Percentiles rank a stretch among this genome's conserved stretches.
Conservation (phyloP, 1,140 invertebrate genomes). For the Drosophila sechellia region DNA sequence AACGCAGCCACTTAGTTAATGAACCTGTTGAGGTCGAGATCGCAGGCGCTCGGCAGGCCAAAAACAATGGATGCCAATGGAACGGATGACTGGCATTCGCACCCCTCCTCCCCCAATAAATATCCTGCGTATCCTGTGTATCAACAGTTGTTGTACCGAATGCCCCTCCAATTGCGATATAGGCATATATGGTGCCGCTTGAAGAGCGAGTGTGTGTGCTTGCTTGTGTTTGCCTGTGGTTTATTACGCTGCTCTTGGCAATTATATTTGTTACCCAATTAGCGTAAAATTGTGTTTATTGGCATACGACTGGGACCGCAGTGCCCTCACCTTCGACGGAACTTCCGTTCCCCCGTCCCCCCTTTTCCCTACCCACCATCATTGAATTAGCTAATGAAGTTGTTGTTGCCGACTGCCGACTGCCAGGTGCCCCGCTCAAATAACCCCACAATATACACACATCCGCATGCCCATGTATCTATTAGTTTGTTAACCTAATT, state of each 20-base stretch:
- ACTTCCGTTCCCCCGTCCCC: not conserved
- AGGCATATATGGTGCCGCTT: slow-evolving; percentile 24
- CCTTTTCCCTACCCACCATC: slow-evolving; percentile 3
- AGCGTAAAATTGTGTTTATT: slow-evolving; percentile 83
- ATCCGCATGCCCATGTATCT: slow-evolving; percentile 50
- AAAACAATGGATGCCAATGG: slow-evolving; percentile 35
- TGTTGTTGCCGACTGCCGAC: slow-evolving; percentile 59
- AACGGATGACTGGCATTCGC: slow-evolving; percentile 29
- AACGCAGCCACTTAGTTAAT: slow-evolving; percentile 75
- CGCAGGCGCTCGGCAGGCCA: slow-evolving; percentile 34
- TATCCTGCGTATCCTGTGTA: not conserved
- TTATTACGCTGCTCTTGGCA: slow-evolving; percentile 82
- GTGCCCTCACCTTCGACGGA: slow-evolving; percentile 26
- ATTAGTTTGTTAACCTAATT: slow-evolving; percentile 77
- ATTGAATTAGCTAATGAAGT: slow-evolving; percentile 82
- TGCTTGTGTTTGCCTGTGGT: slow-evolving; percentile 69
- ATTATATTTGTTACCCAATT: slow-evolving; percentile 84
- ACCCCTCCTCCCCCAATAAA: not conserved
- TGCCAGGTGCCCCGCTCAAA: slow-evolving; percentile 19
- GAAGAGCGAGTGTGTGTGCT: slow-evolving; percentile 29
- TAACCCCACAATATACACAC: slow-evolving; percentile 1
- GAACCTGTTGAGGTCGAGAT: slow-evolving; percentile 75
- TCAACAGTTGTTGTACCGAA: slow-evolving; percentile 47
- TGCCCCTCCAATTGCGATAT: slow-evolving; percentile 53
- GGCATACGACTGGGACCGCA: slow-evolving; percentile 56